Evolutionary conservation across 2,113 vertebrate genomes (phyloP).

Genomic region (Siphamia tubifer): DNA sequence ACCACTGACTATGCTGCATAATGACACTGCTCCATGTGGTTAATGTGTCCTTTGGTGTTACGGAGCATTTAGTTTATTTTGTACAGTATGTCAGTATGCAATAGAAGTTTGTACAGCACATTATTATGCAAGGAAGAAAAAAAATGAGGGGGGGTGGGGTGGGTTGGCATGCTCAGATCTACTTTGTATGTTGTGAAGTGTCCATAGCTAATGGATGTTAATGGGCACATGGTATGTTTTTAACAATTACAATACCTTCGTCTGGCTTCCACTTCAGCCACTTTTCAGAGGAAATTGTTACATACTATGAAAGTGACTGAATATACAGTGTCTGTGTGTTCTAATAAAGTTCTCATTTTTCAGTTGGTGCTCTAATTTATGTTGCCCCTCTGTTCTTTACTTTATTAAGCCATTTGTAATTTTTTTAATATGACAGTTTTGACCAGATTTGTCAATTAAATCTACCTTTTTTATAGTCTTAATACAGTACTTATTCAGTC

Average conservation of each 20-base stretch:
- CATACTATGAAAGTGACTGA: slow-evolving; percentile 57
- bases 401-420: too few relatives aligned
- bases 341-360: slow-evolving; percentile 73
- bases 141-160: slow-evolving; percentile 7
- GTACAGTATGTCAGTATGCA: slow-evolving; percentile 69
- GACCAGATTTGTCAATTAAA: too few relatives aligned
- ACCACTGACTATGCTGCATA: slow-evolving; percentile 4
- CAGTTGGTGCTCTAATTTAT: not conserved
- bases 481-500: too few relatives aligned
- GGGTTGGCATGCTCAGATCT: slow-evolving; percentile 65
- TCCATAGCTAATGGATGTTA: slow-evolving; percentile 50
- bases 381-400: too few relatives aligned
- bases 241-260: slow-evolving; percentile 33
- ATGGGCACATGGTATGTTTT: slow-evolving; percentile 49
- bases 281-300: slow-evolving; percentile 49
- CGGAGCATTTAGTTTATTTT: slow-evolving; percentile 35
- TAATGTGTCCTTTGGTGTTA: not conserved
- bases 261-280: slow-evolving; percentile 45
- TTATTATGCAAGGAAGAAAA: slow-evolving; percentile 76
- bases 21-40: slow-evolving; percentile 11
- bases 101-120: slow-evolving; percentile 64
- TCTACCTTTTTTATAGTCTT: too few relatives aligned
- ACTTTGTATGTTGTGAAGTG: slow-evolving; percentile 58
- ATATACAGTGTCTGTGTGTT: slow-evolving; percentile 59
- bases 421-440: too few relatives aligned